These are phyloP conservation scores for Bombus confusus DNA, from an alignment of 1,140 invertebrate genomes.

Conservation along the genomic window DNA sequence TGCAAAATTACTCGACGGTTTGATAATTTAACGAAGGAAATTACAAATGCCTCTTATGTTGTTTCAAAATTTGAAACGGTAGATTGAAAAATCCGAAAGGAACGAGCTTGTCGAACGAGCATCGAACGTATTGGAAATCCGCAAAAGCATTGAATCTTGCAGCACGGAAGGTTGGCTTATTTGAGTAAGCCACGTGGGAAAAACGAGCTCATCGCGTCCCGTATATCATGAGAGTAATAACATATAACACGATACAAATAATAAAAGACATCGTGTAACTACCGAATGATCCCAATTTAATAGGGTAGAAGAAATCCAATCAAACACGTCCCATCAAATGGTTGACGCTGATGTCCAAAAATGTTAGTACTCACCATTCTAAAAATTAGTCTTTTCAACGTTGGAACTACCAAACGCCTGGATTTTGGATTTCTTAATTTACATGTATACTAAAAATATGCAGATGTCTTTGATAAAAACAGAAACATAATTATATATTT, in stretches of 20 bases:
- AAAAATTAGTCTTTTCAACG: background rate
- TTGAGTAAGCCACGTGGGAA: constrained; percentile 39
- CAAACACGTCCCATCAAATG: no score
- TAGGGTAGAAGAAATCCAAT: background rate
- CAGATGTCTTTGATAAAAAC: no score
- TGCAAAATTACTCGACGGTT: background rate
- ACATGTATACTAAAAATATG: background rate
- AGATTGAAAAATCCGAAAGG: background rate
- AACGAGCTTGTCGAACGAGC: background rate
- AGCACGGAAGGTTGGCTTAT: constrained; percentile 14
- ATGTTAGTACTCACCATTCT: background rate
- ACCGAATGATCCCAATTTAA: constrained; percentile 8
- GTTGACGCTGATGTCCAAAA: background rate
- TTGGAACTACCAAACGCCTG: no score
- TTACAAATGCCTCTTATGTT: background rate
- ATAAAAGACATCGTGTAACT: constrained; percentile 18
- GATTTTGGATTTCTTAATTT: background rate
- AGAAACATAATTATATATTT: no score
- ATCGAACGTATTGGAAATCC: background rate
- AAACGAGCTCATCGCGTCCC: constrained; percentile 25
- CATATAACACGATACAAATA: constrained; percentile 14
- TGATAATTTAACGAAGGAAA: background rate
- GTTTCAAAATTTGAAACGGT: background rate
- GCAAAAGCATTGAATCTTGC: constrained; percentile 2
- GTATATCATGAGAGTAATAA: constrained; percentile 28